Conservation (phyloP, 2,888 invertebrate genomes). For the Capitulum mitella region DNA sequence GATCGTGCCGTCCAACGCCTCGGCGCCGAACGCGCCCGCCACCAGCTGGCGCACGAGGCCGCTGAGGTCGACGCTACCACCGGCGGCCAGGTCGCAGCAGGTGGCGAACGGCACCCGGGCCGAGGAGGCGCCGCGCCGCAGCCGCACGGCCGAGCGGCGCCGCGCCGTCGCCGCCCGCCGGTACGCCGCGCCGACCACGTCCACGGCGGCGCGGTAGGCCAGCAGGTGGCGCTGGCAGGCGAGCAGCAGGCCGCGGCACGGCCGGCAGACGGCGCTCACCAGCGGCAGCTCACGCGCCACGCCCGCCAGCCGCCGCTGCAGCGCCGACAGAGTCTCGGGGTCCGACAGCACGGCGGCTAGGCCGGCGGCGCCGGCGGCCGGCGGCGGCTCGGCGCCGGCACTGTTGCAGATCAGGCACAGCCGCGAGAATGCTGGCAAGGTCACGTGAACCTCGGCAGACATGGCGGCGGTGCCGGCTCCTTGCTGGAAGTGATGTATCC, state of each 20-base stretch:
- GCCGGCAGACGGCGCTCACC: neutral
- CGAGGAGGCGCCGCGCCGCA: slow-evolving; percentile 83
- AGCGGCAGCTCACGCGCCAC: slow-evolving; percentile 73
- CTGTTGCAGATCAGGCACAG: slow-evolving; percentile 61
- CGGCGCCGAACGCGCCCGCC: neutral
- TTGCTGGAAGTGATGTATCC: no score
- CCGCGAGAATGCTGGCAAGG: neutral
- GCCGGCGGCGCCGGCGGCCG: slow-evolving; percentile 63
- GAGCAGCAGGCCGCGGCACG: neutral
- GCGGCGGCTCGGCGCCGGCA: slow-evolving; percentile 83
- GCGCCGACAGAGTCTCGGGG: slow-evolving; percentile 69
- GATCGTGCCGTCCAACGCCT: neutral
- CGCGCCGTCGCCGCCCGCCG: slow-evolving; percentile 93
- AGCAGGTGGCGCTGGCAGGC: slow-evolving; percentile 46
- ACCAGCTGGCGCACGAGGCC: neutral
- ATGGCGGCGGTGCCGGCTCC: no score
- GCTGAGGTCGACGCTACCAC: neutral
- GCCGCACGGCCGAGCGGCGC: slow-evolving; percentile 82
- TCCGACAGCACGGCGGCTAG: slow-evolving; percentile 90
- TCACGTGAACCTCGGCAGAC: neutral
- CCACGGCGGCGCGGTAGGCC: slow-evolving; percentile 84
- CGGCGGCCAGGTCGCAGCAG: neutral
- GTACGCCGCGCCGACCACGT: slow-evolving; percentile 85
- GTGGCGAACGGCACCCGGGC: slow-evolving; percentile 49
- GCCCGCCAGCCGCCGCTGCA: slow-evolving; percentile 77